phyloP scores from a whole-genome alignment of 2,888 invertebrate genomes.

The Cryptocheilus praepositus region DNA sequence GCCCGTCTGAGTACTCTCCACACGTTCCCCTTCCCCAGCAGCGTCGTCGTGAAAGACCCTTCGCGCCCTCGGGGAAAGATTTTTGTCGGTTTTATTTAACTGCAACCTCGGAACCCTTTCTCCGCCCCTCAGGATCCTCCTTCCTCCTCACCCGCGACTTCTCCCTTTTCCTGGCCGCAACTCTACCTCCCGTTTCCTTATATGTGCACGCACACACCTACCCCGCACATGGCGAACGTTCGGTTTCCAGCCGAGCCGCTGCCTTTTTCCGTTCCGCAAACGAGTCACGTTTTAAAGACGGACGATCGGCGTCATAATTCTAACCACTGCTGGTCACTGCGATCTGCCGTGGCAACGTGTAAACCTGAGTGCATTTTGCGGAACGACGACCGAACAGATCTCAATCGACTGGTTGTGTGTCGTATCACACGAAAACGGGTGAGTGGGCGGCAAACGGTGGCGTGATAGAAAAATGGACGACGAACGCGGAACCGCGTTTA shows the following conservation, averaged over 20 bases:
- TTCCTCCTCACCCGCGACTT: background rate
- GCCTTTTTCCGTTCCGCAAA: conserved; percentile 31
- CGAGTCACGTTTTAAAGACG: conserved; percentile 58
- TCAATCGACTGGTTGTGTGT: too few species aligned
- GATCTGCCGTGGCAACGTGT: conserved; percentile 45
- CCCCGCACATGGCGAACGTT: background rate
- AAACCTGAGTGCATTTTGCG: background rate
- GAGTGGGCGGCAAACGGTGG: too few species aligned
- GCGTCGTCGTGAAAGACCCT: conserved; percentile 37
- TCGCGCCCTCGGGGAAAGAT: conserved; percentile 46
- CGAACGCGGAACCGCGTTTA: too few species aligned
- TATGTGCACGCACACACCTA: background rate
- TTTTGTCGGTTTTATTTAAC: conserved; percentile 60
- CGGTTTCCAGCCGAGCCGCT: conserved; percentile 9
- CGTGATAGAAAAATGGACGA: too few species aligned
- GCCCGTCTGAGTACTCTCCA: conserved; percentile 62
- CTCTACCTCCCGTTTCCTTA: background rate
- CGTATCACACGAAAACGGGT: too few species aligned
- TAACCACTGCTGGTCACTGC: conserved; percentile 47
- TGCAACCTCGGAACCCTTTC: conserved; percentile 56
- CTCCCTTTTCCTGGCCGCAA: background rate
- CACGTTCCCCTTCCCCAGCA: conserved; percentile 31
- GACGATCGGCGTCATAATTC: conserved; percentile 55
- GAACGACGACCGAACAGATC: too few species aligned
- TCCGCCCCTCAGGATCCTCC: conserved; percentile 8